Evolutionary conservation across 2,113 vertebrate species (phyloP), one percentile per base, ranked within the genome.

Genomic region (Syngnathus typhle): DNA sequence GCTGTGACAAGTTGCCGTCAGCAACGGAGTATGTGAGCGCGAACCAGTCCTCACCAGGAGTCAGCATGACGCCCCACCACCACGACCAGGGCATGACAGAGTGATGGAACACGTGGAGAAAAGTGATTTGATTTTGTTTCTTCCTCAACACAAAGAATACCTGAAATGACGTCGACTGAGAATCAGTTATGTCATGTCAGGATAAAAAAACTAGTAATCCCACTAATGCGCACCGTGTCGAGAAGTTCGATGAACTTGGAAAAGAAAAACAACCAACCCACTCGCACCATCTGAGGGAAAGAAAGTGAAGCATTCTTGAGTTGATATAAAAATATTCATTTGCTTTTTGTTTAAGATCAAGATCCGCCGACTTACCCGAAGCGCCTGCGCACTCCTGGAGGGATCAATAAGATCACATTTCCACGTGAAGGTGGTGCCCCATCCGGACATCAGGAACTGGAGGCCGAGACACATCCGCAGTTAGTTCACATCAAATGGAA

Each of bases 81-180:
- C 97, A 99, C 39, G 94, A 93, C 93, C 94, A 98, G 27, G 97
- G 97, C 87, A 99, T 91, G 72, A 98, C 91, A 16, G 97, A 98
- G 75, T 99, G 97, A 83, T 99, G 97, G 82, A 99, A 98, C 55
- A 99, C 92, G 49, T 99, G 97, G 18, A 99, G 90, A 84, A 99
- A 99, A 10, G 97, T 99, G 85, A 99, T 94, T 89, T 99, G 97
- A 72, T 87, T 91, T 54, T 95, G 94, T 88, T 99, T 99, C 87
- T 98, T 99, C 72, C 97, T 90, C 89, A 98, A 83, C 67, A 99
- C 93, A 85, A 99, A 99, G 78, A 99, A 98, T 21, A 93, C 90
- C 97, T 99, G 70, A 13, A 71, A 81, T 61, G 47, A 65, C 65
- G 55, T 37, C 27, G 36, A 63, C 3, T 19, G 60, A 58, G 6